These are phyloP conservation scores for Acromyrmex charruanus DNA, from an alignment of 1,140 invertebrate genomes.

Conservation along the genomic window DNA sequence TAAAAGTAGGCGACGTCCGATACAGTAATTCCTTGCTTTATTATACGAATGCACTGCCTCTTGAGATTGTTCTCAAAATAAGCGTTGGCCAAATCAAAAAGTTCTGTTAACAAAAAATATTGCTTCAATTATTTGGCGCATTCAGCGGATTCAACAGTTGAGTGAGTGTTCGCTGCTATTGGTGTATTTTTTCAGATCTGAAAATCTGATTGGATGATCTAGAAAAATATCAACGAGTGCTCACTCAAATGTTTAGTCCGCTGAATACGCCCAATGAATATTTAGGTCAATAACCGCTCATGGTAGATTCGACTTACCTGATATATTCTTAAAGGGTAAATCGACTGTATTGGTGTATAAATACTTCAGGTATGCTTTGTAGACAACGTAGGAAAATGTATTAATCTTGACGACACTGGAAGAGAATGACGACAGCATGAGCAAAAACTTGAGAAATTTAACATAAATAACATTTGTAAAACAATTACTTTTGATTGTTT, in stretches of 20 bases:
- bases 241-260: no score
- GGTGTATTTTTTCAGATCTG: no score
- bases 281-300: not conserved
- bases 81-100: slow-evolving; percentile 90
- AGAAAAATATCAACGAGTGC: no score
- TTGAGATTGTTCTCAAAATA: slow-evolving; percentile 90
- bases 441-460: not conserved
- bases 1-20: slow-evolving; percentile 90
- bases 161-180: no score
- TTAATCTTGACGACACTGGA: slow-evolving; percentile 86
- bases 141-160: no score
- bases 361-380: slow-evolving; percentile 89
- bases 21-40: slow-evolving; percentile 89
- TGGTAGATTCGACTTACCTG: slow-evolving; percentile 84
- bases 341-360: slow-evolving; percentile 90
- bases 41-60: slow-evolving; percentile 88
- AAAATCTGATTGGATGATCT: no score
- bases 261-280: no score
- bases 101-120: slow-evolving; percentile 81
- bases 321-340: slow-evolving; percentile 88
- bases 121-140: not conserved
- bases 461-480: slow-evolving; percentile 9
- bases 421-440: slow-evolving; percentile 29
- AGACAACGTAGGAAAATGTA: slow-evolving; percentile 89
- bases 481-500: slow-evolving; percentile 87